Conservation (phyloP, 2,888 invertebrate species). For the Torymus texanus region DNA sequence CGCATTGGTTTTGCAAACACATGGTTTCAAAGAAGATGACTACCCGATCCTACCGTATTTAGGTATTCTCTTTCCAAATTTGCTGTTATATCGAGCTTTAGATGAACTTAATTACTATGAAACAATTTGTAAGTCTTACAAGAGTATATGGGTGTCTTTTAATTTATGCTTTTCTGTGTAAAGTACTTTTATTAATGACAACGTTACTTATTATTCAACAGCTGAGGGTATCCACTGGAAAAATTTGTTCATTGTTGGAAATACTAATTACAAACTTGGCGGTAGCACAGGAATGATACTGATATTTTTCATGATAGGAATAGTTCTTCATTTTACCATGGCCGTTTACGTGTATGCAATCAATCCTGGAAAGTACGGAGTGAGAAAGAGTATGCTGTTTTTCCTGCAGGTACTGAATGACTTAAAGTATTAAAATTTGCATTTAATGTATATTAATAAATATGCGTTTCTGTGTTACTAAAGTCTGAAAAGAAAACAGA, state of each 20-base stretch:
- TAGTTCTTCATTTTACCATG: conserved; percentile 82
- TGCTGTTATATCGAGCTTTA: conserved; percentile 65
- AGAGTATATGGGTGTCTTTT: no score
- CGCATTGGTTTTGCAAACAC: conserved; percentile 56
- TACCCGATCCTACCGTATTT: conserved; percentile 61
- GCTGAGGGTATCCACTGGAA: conserved; percentile 75
- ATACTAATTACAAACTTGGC: conserved; percentile 59
- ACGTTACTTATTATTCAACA: conserved; percentile 59
- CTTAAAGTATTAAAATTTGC: no score
- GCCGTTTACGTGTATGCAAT: conserved; percentile 91
- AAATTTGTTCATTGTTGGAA: conserved; percentile 73
- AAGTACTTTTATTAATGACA: neutral
- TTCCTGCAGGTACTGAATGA: conserved; percentile 59
- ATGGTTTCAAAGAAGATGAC: conserved; percentile 53
- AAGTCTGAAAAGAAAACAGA: neutral
- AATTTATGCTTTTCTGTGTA: no score
- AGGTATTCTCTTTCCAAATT: conserved; percentile 70
- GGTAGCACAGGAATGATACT: conserved; percentile 81
- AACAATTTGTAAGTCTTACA: conserved; percentile 62
- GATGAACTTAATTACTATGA: conserved; percentile 70
- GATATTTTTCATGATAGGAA: conserved; percentile 82
- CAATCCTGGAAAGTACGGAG: conserved; percentile 88
- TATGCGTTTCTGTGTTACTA: neutral
- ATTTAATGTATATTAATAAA: no score
- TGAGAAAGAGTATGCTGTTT: conserved; percentile 89